Evolutionary conservation across 53 echinoderm and acorn worm genomes (phyloP).

Genomic region (Crossaster papposus): DNA sequence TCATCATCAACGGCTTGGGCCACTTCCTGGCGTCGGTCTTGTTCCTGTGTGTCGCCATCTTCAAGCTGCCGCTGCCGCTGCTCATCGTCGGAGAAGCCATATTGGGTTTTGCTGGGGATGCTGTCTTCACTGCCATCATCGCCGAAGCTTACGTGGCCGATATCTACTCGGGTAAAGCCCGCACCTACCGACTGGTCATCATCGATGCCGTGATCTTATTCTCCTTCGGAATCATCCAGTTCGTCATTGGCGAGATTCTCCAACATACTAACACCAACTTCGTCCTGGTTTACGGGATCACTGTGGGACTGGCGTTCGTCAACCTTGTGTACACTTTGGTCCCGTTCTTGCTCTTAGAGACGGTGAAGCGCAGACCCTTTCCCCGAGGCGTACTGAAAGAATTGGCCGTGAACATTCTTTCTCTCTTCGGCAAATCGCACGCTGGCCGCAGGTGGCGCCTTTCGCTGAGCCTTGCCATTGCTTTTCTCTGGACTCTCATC

Average conservation of each 20-base stretch:
- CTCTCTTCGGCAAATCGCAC: slow-evolving; percentile 17
- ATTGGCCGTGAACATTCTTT: background rate
- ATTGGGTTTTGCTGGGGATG: slow-evolving; percentile 64
- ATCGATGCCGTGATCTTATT: slow-evolving; percentile 26
- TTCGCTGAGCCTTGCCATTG: background rate
- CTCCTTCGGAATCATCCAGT: slow-evolving; percentile 56
- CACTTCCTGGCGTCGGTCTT: slow-evolving; percentile 50
- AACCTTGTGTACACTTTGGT: slow-evolving; percentile 46
- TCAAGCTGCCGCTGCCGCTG: slow-evolving; percentile 26
- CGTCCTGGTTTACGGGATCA: slow-evolving; percentile 28
- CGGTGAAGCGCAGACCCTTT: slow-evolving; percentile 30
- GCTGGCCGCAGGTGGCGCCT: slow-evolving; percentile 33
- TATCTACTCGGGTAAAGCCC: slow-evolving; percentile 33
- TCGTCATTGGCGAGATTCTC: slow-evolving; percentile 42
- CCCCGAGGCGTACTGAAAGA: slow-evolving; percentile 21
- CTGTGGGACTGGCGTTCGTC: slow-evolving; percentile 32
- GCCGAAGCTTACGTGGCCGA: slow-evolving; percentile 64
- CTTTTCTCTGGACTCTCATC: slow-evolving; percentile 24
- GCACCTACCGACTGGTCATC: slow-evolving; percentile 32
- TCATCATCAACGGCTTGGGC: slow-evolving; percentile 56
- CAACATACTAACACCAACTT: slow-evolving; percentile 52
- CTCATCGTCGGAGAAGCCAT: slow-evolving; percentile 38
- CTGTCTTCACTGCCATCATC: slow-evolving; percentile 31
- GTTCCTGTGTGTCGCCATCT: slow-evolving; percentile 59
- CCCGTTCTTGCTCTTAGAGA: slow-evolving; percentile 57